Percentiles rank a stretch among this genome's conserved stretches.
Evolutionary conservation across 2,113 vertebrate species (phyloP).

Genomic region (Zosterops lateralis): DNA sequence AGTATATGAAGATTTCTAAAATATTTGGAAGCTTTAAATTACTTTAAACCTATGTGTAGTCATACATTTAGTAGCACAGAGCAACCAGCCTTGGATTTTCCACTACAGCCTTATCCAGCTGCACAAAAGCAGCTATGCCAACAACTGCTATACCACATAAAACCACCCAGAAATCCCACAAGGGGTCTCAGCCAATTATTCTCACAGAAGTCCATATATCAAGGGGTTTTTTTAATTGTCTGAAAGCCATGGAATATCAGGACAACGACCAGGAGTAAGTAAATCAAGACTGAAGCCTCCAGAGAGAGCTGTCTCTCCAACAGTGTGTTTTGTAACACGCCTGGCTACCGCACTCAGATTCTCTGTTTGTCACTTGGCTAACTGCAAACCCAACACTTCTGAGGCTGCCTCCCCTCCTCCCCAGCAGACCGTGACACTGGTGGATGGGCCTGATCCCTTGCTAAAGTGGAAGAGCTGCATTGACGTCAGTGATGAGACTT

Average conservation of each 20-base stretch:
- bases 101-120: neutral
- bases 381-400: conserved; percentile 33
- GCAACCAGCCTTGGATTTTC: neutral
- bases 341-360: conserved; percentile 18
- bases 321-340: conserved; percentile 32
- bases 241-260: conserved; percentile 1
- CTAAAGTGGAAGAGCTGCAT: conserved; percentile 47
- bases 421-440: conserved; percentile 25
- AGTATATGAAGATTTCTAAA: neutral
- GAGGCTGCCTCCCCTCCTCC: conserved; percentile 35
- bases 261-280: conserved; percentile 20
- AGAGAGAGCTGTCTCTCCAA: conserved; percentile 32
- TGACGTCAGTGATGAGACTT: conserved; percentile 53
- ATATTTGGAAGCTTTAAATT: neutral
- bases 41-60: neutral
- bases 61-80: neutral
- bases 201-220: neutral
- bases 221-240: neutral
- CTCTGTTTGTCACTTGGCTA: conserved; percentile 40
- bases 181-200: neutral
- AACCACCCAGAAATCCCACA: conserved; percentile 15
- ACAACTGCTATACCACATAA: neutral
- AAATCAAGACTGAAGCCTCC: conserved; percentile 33
- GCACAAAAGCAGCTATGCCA: neutral
- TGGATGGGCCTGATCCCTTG: conserved; percentile 22